Evolutionary conservation across 64 coral and sea anemone species (phyloP).

Genomic region (Actinia tenebrosa): DNA sequence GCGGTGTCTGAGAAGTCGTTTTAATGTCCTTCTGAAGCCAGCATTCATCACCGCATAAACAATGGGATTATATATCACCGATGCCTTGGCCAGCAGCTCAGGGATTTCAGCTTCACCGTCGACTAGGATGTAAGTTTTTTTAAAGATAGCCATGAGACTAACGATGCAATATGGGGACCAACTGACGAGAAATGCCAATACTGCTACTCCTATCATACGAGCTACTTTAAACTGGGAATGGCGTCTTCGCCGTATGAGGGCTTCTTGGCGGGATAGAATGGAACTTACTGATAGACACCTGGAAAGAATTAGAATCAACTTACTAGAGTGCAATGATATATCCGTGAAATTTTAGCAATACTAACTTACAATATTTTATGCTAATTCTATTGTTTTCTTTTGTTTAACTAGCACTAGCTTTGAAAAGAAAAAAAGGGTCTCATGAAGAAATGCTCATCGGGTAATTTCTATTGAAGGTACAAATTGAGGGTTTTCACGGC

Average conservation of each 20-base stretch:
- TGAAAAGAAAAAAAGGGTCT: no score
- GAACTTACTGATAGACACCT: background rate
- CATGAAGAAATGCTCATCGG: no score
- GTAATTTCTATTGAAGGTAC: no score
- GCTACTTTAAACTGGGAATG: constrained; percentile 17
- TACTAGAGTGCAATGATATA: no score
- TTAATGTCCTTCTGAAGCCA: constrained; percentile 2
- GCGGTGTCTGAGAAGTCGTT: no score
- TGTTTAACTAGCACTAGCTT: no score
- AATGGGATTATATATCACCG: constrained; percentile 37
- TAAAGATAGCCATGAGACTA: background rate
- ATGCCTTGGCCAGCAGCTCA: constrained; percentile 39
- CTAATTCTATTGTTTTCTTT: no score
- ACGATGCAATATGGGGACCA: constrained; percentile 24
- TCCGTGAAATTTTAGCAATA: no score
- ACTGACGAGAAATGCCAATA: constrained; percentile 11
- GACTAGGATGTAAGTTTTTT: background rate
- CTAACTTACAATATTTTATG: no score
- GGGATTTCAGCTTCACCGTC: constrained; percentile 16
- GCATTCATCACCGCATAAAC: constrained; percentile 29
- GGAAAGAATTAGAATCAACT: background rate
- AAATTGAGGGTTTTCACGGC: no score
- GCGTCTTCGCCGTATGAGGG: background rate
- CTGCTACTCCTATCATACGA: constrained; percentile 1
- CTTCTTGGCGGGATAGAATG: background rate